A percentile compares a stretch with the other conserved stretches of the same genome.
phyloP scores from a whole-genome alignment of 2,888 invertebrate species.

The Stenchaetothrips biformis region DNA sequence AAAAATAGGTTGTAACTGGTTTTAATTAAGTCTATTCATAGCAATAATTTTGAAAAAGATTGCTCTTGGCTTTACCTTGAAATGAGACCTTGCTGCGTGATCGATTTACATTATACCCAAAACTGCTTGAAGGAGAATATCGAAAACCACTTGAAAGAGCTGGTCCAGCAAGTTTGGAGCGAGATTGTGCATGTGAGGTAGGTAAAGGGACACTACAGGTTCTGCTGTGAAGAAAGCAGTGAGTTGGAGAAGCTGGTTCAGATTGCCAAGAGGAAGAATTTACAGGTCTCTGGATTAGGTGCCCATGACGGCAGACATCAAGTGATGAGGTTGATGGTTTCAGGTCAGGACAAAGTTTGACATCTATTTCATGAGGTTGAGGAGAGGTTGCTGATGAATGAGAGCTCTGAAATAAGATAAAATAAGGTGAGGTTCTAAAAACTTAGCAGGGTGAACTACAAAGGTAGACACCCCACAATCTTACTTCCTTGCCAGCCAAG shows the following conservation, averaged over 20 bases:
- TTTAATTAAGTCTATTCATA: background rate
- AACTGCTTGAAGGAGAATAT: background rate
- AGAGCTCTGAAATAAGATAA: background rate
- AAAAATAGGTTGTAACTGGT: no score
- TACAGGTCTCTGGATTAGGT: conserved; percentile 41
- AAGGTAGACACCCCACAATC: background rate
- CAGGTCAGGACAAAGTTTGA: conserved; percentile 28
- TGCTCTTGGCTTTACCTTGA: conserved; percentile 42
- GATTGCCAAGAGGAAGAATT: conserved; percentile 45
- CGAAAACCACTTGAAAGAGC: background rate
- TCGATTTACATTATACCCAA: conserved; percentile 37
- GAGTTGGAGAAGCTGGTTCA: conserved; percentile 50
- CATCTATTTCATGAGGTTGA: conserved; percentile 11
- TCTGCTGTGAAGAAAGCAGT: conserved; percentile 42
- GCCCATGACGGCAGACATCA: conserved; percentile 37
- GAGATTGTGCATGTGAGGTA: conserved; percentile 32
- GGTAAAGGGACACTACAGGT: conserved; percentile 5
- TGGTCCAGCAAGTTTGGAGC: conserved; percentile 29
- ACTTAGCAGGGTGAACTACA: background rate
- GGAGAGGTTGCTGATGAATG: conserved; percentile 12
- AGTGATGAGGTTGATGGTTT: conserved; percentile 40
- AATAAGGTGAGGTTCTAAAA: background rate
- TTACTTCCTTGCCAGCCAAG: background rate
- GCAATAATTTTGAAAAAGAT: background rate
- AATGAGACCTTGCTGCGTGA: conserved; percentile 47